phyloP scores from a whole-genome alignment of 1,140 invertebrate species.

The Planococcus citri region DNA sequence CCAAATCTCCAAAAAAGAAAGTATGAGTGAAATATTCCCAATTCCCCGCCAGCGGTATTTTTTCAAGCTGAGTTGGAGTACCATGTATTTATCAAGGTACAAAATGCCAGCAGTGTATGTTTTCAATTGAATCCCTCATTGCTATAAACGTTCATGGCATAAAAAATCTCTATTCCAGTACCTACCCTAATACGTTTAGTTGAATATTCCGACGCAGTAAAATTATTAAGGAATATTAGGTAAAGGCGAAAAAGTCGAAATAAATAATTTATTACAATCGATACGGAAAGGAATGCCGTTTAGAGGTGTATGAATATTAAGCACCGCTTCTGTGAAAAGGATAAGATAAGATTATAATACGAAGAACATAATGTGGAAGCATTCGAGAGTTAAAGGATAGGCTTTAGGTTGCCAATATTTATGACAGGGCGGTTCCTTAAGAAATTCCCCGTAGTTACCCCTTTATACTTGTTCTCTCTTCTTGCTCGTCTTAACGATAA shows the following conservation, averaged over 20 bases:
- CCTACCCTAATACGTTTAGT: too few relatives aligned
- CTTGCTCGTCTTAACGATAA: neutral
- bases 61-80: too few relatives aligned
- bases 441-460: neutral
- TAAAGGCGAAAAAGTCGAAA: neutral
- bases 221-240: too few relatives aligned
- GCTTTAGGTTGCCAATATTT: conserved; percentile 6
- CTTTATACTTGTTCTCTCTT: neutral
- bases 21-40: too few relatives aligned
- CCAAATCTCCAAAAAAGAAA: too few relatives aligned
- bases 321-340: neutral
- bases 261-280: neutral
- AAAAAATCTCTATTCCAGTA: too few relatives aligned
- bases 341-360: conserved; percentile 8
- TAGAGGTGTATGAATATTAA: conserved; percentile 4
- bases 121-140: too few relatives aligned
- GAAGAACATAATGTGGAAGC: conserved; percentile 2
- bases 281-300: neutral
- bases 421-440: neutral
- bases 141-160: too few relatives aligned
- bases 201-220: too few relatives aligned
- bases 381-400: conserved; percentile 7
- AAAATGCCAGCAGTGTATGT: too few relatives aligned
- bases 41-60: too few relatives aligned
- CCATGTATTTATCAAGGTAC: too few relatives aligned